Base-by-base conservation (phyloP, 2,797 vertebrate species). In the Hapalemur alaotrensis region DNA sequence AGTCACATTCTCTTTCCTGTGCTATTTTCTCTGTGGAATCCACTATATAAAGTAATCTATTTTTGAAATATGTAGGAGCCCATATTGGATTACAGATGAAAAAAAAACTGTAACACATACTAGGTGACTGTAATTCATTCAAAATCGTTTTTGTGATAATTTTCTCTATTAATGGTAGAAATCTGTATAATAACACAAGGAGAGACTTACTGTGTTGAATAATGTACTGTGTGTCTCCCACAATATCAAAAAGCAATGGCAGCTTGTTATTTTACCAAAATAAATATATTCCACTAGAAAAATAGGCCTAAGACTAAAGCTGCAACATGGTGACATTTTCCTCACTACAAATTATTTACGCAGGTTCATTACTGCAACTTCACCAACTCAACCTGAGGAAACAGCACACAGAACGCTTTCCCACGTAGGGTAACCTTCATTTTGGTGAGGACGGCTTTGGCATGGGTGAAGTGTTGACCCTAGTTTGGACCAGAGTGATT, bases 111-210 rank as follows among this genome's bases (percentile, higher is more conserved):
- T 43, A 95, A 65, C 61, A 96, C 84, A 93, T 97, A 50, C 52
- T 30, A 73, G 75, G 67, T 75, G 88, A 96, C 92, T 72, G 1
- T 61, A 95, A 95, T 96, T 97, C 67, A 93, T 69, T 97, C 93
- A 9, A 95, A 96, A 96, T 97, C 95, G 80, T 95, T 97, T 97
- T 97, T 95, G 97, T 94, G 97, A 50, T 61, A 96, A 67, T 95
- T 94, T 96, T 69, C 78, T 93, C 79, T 80, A 54, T 96, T 95
- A 97, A 97, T 76, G 92, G 90, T 95, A 83, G 59, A 97, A 83
- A 80, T 97, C 79, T 91, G 90, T 52, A 79, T 87, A 97, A 57
- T 61, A 46, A 87, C 6, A 96, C 43, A 86, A 85, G 79, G 30
- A 94, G 67, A 95, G 32, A 79, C 54, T 93, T 95, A 69, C 11